Base-by-base conservation (phyloP, 1,140 invertebrate genomes). In the Homarus americanus region DNA sequence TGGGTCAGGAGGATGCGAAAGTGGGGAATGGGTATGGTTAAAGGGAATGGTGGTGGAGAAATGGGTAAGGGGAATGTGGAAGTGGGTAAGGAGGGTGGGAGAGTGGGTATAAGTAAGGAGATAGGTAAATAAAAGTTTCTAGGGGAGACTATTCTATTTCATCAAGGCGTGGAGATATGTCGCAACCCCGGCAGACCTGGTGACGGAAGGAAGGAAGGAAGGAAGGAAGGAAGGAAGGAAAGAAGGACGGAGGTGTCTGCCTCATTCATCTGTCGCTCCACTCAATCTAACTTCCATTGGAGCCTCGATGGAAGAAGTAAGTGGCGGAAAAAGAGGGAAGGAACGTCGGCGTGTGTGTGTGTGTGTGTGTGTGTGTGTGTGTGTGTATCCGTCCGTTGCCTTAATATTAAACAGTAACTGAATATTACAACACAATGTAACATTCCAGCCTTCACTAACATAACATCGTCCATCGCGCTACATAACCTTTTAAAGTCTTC, bases 211-310 rank as follows among this genome's bases (percentile, higher is more conserved):
- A 49, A 49, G 12, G 44, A 49, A 7, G 44, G 44, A 49, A 49
- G 12, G 5, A 49, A 12, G 44, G 12, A 49, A 49, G 44, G 4
- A 49, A 12, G 12, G 44, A 49, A 49, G 44, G 44, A 10, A 49
- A 17, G 9, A 17, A 49, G n/a, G n/a, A n/a, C n/a, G n/a, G n/a
- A n/a, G n/a, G n/a, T n/a, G n/a, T n/a, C n/a, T 24, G 2, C 72
- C 38, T 28, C 76, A 17, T 44, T 41, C 38, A 24, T 44, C 44
- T 10, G 28, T 36, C 17, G 34, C 36, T 41, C 24, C 38, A 79
- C 76, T 40, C 38, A 79, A 24, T 44, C 44, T 79, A 44, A 63
- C 58, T 79, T 79, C 38, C 28, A 28, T 38, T 34, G 72, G 72
- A 10, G 24, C n/a, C 7, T 5, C n/a, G 38, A 36, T 40, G 72